Conservation (phyloP, 2,113 vertebrate genomes). For the western clawed frog (Xenopus tropicalis) region DNA sequence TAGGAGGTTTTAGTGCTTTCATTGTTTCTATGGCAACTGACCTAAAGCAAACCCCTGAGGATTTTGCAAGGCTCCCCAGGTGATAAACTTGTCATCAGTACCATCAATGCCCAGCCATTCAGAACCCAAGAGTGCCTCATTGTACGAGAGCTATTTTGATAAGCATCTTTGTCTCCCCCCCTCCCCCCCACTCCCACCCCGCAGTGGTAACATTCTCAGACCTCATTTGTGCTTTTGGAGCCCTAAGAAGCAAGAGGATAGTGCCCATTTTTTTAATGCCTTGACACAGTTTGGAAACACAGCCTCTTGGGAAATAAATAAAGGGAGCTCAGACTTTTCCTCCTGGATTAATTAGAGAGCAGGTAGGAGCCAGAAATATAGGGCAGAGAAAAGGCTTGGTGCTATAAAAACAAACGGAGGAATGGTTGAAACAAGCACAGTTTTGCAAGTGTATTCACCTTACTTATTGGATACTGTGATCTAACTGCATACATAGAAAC, state of each 20-base stretch:
- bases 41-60: constrained; percentile 88
- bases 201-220: constrained; percentile 41
- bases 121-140: constrained; percentile 61
- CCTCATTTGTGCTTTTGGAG: constrained; percentile 74
- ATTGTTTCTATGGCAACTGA: constrained; percentile 92
- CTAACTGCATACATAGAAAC: too few species aligned
- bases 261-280: constrained; percentile 46
- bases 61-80: constrained; percentile 80
- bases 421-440: not conserved
- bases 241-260: constrained; percentile 56
- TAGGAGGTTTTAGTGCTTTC: constrained; percentile 86
- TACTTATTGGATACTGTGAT: too few species aligned
- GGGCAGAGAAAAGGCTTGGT: constrained; percentile 31
- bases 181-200: constrained; percentile 17
- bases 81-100: constrained; percentile 69
- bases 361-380: constrained; percentile 41
- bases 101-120: constrained; percentile 78
- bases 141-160: constrained; percentile 49
- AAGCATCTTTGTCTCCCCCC: constrained; percentile 25
- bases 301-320: constrained; percentile 9
- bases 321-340: constrained; percentile 55
- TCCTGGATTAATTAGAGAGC: constrained; percentile 67
- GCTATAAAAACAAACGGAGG: not conserved
- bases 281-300: constrained; percentile 46
- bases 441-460: not conserved